These are phyloP conservation scores for Centropus unirufus DNA, from an alignment of 2,113 vertebrate species.

Conservation along the genomic window DNA sequence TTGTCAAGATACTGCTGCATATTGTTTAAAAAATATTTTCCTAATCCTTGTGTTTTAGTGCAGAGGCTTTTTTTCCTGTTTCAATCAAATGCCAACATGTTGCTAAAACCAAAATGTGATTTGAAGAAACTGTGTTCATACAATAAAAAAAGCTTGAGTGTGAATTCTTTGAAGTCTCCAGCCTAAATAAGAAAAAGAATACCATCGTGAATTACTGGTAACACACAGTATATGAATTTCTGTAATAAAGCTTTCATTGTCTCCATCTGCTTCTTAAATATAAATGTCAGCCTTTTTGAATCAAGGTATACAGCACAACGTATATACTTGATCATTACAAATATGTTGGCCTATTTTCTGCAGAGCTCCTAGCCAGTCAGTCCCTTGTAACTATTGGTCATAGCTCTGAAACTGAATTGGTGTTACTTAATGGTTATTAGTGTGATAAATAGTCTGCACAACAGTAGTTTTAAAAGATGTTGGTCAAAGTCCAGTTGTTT, in stretches of 20 bases:
- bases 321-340: not conserved
- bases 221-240: not conserved
- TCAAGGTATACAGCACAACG: rapidly evolving
- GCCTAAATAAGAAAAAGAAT: not conserved
- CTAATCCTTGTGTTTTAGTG: not conserved
- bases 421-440: not conserved
- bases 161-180: not conserved
- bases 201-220: not conserved
- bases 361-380: not conserved
- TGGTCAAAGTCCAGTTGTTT: not conserved
- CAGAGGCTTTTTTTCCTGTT: not conserved
- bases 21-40: not conserved
- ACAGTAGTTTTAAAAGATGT: not conserved
- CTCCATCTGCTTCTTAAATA: not conserved
- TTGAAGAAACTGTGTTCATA: not conserved
- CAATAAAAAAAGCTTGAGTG: not conserved
- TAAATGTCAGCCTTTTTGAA: not conserved
- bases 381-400: not conserved
- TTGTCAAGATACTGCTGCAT: not conserved
- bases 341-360: not conserved
- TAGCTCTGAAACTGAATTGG: not conserved
- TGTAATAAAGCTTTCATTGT: not conserved
- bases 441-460: not conserved
- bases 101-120: not conserved
- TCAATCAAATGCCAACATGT: not conserved